Conservation (phyloP, 2,113 vertebrate genomes). For the Laticauda laticaudata region DNA sequence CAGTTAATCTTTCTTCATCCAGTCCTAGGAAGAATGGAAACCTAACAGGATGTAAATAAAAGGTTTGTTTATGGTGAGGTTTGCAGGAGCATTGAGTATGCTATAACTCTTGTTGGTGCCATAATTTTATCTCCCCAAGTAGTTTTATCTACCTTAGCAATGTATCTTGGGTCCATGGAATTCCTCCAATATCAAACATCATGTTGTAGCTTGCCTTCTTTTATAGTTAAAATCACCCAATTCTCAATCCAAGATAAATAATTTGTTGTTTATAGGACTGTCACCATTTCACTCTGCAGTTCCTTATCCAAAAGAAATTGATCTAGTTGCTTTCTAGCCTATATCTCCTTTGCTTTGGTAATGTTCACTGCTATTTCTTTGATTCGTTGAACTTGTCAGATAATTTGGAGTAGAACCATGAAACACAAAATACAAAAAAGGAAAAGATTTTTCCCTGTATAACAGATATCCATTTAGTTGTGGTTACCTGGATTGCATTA, state of each 20-base stretch:
- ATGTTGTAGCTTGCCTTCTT: not conserved
- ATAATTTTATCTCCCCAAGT: not conserved
- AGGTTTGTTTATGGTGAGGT: not conserved
- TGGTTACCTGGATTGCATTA: not conserved
- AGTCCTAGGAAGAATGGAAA: not conserved
- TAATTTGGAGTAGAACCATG: not conserved
- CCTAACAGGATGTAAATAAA: not conserved
- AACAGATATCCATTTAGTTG: not conserved
- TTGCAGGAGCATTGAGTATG: not conserved
- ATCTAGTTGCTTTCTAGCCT: not conserved
- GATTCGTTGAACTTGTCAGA: not conserved
- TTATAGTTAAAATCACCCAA: not conserved
- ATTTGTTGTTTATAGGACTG: not conserved
- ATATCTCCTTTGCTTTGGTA: not conserved
- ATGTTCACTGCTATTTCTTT: not conserved
- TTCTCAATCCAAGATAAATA: not conserved
- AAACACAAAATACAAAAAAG: not conserved
- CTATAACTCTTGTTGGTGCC: not conserved
- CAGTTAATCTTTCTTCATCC: not conserved
- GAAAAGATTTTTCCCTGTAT: not conserved
- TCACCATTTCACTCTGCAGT: not conserved
- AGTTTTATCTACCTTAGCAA: not conserved
- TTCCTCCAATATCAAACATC: not conserved
- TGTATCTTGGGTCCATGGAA: not conserved
- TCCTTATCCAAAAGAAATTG: not conserved